phyloP scores from a whole-genome alignment of 2,113 vertebrate genomes.

The Muscicapa adusta region DNA sequence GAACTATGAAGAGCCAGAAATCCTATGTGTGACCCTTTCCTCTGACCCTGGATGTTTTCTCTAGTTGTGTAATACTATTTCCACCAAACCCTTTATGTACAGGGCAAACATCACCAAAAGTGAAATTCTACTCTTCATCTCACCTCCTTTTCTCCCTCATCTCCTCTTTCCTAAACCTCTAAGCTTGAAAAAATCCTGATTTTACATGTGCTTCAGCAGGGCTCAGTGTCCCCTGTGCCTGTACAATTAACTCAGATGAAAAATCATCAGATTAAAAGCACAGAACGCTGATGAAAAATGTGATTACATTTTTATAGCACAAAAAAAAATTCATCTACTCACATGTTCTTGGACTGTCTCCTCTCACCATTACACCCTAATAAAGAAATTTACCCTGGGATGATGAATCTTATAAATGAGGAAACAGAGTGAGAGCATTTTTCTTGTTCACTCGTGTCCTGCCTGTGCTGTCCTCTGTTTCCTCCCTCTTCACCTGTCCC shows the following conservation, averaged over 20 bases:
- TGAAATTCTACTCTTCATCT: background rate
- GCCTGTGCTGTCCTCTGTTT: background rate
- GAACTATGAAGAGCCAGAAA: background rate
- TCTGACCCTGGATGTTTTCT: background rate
- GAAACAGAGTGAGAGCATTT: background rate
- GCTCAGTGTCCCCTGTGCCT: background rate
- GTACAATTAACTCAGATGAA: background rate
- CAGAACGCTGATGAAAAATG: background rate
- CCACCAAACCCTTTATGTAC: background rate
- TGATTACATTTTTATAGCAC: background rate
- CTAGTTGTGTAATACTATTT: background rate
- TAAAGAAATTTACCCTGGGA: background rate
- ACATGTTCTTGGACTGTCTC: background rate
- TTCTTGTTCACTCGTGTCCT: background rate
- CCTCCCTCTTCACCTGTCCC: background rate
- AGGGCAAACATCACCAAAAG: background rate
- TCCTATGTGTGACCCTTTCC: background rate
- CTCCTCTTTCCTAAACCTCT: background rate
- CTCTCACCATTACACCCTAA: background rate
- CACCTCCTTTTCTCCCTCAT: too few relatives aligned
- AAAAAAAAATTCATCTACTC: background rate
- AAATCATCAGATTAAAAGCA: background rate
- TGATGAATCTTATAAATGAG: background rate
- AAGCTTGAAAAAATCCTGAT: background rate
- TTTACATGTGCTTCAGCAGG: background rate